Evolutionary conservation across 2,113 vertebrate genomes (phyloP).

Genomic region (Clinocottus analis): DNA sequence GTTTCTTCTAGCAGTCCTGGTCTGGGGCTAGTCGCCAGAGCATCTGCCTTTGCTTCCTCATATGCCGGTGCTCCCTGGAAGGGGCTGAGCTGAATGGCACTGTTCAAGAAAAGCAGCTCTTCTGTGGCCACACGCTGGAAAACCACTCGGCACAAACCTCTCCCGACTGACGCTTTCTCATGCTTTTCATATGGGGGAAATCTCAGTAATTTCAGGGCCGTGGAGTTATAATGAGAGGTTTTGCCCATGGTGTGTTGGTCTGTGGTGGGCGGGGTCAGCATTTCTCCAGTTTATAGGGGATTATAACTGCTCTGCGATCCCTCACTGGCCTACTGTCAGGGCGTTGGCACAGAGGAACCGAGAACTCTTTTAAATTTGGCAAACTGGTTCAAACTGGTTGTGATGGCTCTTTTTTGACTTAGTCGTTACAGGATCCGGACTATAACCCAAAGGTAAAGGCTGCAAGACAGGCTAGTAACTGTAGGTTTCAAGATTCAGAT

Average conservation of each 20-base stretch:
- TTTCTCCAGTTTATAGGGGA: slow-evolving; percentile 75
- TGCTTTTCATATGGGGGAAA: slow-evolving; percentile 79
- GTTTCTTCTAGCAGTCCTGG: slow-evolving; percentile 63
- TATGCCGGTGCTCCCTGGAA: slow-evolving; percentile 56
- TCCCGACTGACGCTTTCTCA: slow-evolving; percentile 75
- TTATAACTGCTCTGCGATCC: slow-evolving; percentile 69
- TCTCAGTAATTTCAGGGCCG: slow-evolving; percentile 79
- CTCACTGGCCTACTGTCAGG: slow-evolving; percentile 69
- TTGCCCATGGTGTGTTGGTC: slow-evolving; percentile 72
- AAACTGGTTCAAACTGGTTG: slow-evolving; percentile 71
- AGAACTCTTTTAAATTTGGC: slow-evolving; percentile 63
- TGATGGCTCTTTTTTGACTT: slow-evolving; percentile 25
- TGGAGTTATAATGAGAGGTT: slow-evolving; percentile 82
- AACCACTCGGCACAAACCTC: slow-evolving; percentile 72
- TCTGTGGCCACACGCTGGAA: slow-evolving; percentile 77
- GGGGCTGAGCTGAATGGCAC: slow-evolving; percentile 67
- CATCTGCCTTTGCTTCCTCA: slow-evolving; percentile 68
- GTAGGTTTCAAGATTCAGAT: slow-evolving; percentile 1
- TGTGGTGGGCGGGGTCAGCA: slow-evolving; percentile 80
- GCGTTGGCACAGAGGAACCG: slow-evolving; percentile 75
- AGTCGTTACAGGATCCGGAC: slow-evolving; percentile 9
- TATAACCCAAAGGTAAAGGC: slow-evolving; percentile 21
- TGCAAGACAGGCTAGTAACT: slow-evolving; percentile 23
- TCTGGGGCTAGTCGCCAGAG: slow-evolving; percentile 60
- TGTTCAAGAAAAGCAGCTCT: slow-evolving; percentile 67